phyloP scores from a whole-genome alignment of 1,140 invertebrate genomes.

The Penaeus japonicus region DNA sequence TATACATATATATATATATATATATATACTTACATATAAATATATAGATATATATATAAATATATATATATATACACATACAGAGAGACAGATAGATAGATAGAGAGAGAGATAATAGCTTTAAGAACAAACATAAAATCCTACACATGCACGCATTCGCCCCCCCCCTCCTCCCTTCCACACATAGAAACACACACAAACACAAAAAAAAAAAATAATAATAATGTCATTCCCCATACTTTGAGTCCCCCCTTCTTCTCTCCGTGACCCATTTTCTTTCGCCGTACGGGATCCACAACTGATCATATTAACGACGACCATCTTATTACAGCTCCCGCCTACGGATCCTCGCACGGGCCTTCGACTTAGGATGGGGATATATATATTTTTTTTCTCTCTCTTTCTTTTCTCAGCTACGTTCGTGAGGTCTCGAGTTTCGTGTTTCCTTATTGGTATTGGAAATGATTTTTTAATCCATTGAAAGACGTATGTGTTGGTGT shows the following conservation, averaged over 20 bases:
- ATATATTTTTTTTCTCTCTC: no score
- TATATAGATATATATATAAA: no score
- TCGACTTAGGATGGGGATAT: background rate
- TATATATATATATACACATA: no score
- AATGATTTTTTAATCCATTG: no score
- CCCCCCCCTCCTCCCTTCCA: background rate
- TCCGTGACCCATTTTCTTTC: constrained; percentile 45
- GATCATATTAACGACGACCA: constrained; percentile 53
- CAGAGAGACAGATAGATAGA: no score
- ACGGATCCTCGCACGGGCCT: background rate
- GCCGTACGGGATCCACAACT: constrained; percentile 49
- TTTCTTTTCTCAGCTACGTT: no score
- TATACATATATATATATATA: no score
- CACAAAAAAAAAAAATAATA: background rate
- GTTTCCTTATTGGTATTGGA: no score
- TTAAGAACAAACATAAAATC: background rate
- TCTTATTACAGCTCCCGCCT: constrained; percentile 43
- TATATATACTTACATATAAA: no score
- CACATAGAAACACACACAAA: background rate
- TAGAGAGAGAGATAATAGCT: no score
- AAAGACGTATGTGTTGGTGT: no score
- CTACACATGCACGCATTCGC: background rate
- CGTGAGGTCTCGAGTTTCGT: no score
- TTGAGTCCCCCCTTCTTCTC: background rate
- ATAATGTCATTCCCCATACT: background rate